Evolutionary conservation across 30 jellyfish, hydroid and myxozoan species (phyloP).

Genomic region (Cassiopea xamachana): DNA sequence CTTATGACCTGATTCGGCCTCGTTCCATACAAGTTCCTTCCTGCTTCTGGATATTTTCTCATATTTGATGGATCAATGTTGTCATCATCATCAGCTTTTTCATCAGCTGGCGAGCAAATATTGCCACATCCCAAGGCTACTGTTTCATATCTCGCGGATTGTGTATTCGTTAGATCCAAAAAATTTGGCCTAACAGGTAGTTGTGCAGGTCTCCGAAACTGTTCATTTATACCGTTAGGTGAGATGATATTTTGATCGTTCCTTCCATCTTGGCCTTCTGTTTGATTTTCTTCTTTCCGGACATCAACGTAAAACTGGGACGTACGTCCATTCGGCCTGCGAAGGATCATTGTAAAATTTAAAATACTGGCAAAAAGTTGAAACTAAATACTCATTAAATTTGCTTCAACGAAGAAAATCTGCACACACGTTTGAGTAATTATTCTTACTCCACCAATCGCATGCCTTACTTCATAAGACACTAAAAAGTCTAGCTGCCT

Average conservation of each 20-base stretch:
- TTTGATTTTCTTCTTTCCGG: not conserved
- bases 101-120: conserved; percentile 48
- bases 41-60: conserved; percentile 14
- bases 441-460: too few relatives aligned
- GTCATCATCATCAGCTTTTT: not conserved
- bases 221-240: not conserved
- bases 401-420: too few relatives aligned
- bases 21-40: conserved; percentile 1
- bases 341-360: not conserved
- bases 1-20: not conserved
- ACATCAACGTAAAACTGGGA: conserved; percentile 64
- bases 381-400: too few relatives aligned
- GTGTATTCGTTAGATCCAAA: conserved; percentile 14
- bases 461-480: too few relatives aligned
- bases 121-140: conserved; percentile 8
- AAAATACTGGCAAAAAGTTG: not conserved
- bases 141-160: not conserved
- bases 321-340: conserved; percentile 35
- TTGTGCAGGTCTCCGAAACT: not conserved
- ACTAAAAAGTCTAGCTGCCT: too few relatives aligned
- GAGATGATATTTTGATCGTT: not conserved
- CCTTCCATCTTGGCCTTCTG: not conserved
- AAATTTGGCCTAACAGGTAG: conserved; percentile 28
- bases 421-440: too few relatives aligned
- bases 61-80: not conserved